These are phyloP conservation scores for Patiria miniata DNA, from an alignment of 35 echinoderm and acorn worm species.

Conservation along the genomic window DNA sequence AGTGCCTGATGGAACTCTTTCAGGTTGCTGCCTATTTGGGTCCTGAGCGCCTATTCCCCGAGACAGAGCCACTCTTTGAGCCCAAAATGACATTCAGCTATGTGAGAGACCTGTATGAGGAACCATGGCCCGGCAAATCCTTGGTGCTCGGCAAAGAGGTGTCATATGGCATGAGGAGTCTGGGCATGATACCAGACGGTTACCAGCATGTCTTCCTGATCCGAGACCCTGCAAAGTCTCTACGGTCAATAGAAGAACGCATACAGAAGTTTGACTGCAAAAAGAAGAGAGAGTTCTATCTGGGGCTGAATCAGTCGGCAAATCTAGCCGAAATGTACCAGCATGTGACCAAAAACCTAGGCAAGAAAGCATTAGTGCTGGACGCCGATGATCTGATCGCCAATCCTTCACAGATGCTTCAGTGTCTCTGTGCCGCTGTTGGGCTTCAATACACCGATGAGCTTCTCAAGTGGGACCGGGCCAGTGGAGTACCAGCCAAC, in stretches of 20 bases:
- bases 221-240: neutral
- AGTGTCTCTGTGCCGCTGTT: neutral
- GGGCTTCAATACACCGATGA: neutral
- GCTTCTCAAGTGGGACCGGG: neutral
- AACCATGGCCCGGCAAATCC: neutral
- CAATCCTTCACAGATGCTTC: neutral
- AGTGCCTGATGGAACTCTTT: neutral
- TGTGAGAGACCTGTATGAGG: neutral
- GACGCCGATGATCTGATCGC: neutral
- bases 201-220: constrained; percentile 18
- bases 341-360: neutral
- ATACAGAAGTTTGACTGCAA: neutral
- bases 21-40: neutral
- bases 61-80: neutral
- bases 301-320: neutral
- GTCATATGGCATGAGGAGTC: neutral
- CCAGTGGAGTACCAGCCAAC: neutral
- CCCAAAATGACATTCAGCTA: neutral
- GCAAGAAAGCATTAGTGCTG: neutral
- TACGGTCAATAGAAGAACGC: neutral
- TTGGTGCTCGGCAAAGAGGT: neutral
- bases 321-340: neutral
- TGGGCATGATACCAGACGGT: neutral
- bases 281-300: neutral
- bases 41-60: neutral